Base-by-base conservation (phyloP, 2,888 invertebrate species). In the Syritta pipiens region DNA sequence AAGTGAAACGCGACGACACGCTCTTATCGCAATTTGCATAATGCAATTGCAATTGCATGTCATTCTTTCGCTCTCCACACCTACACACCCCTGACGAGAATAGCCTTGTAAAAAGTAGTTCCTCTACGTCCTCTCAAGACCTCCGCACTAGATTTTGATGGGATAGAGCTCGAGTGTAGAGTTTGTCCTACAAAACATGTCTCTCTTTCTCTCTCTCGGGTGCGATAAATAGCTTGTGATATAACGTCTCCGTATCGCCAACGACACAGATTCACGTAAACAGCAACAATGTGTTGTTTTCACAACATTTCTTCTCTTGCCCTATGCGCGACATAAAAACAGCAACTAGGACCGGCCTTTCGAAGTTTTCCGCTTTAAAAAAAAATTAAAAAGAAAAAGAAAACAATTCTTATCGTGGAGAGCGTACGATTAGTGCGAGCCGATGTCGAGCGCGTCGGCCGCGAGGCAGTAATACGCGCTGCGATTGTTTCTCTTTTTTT, bases 1-100 rank as follows among this genome's bases (percentile, higher is more conserved):
- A n/a, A n/a, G n/a, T n/a, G n/a, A n/a, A n/a, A n/a, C n/a, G n/a
- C n/a, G n/a, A n/a, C n/a, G n/a, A n/a, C n/a, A n/a, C 37, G 37
- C 40, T 32, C 57, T 46, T 69, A 57, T 63, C 71, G 49, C 57
- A 69, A n/a, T 76, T 69, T 76, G 62, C 63, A 69, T 71, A 69
- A 76, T 63, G 35, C 63, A 59, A 40, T 51, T 63, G 35, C 63
- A 59, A 40, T 51, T 69, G 44, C 71, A 59, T 71, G 49, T 51
- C 76, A 62, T 40, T 60, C 46, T 35, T 51, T 48, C 44, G 19
- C 40, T 3, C 19, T 6, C 26, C 37, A 24, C n/a, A 26, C 7
- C 2, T 14, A 3, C 26, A 1, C n/a, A n/a, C n/a, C 14, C 20
- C 4, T 4, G 14, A 46, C 40, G 40, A 9, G 28, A 76, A 76